Conservation (phyloP, 2,888 invertebrate genomes). For the Nemotelus pantherinus region DNA sequence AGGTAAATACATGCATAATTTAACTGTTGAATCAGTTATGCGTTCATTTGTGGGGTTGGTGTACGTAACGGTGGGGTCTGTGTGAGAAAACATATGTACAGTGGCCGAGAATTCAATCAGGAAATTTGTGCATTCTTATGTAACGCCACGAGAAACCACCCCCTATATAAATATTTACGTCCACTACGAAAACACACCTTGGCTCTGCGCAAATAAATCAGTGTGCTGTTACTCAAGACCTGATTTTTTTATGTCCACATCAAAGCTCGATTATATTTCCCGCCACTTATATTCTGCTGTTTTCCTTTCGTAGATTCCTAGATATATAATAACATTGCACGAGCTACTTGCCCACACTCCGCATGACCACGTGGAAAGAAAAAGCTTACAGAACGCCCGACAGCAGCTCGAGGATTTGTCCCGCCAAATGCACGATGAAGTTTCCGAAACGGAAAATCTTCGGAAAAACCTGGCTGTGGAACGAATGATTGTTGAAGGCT, state of each 20-base stretch:
- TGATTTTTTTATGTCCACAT: no score
- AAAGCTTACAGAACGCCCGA: conserved; percentile 86
- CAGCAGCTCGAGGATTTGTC: conserved; percentile 87
- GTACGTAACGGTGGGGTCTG: no score
- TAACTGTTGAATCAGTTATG: neutral
- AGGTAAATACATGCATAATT: conserved; percentile 67
- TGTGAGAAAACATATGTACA: no score
- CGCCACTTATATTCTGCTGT: neutral
- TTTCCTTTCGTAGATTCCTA: conserved; percentile 74
- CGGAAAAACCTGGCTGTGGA: conserved; percentile 91
- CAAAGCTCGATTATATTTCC: no score
- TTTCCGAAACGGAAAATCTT: conserved; percentile 91
- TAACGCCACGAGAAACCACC: no score
- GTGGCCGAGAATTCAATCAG: no score
- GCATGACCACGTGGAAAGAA: conserved; percentile 91
- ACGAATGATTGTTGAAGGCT: conserved; percentile 93
- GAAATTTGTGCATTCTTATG: no score
- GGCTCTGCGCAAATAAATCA: no score
- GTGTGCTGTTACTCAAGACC: no score
- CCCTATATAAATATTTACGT: no score
- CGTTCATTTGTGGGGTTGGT: no score
- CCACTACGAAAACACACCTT: no score
- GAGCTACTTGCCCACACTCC: conserved; percentile 92
- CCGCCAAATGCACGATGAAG: conserved; percentile 66
- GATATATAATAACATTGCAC: conserved; percentile 91